Evolutionary conservation across 2,113 vertebrate genomes (phyloP), one percentile per base, ranked within the genome.

Genomic region (Cacatua alba): DNA sequence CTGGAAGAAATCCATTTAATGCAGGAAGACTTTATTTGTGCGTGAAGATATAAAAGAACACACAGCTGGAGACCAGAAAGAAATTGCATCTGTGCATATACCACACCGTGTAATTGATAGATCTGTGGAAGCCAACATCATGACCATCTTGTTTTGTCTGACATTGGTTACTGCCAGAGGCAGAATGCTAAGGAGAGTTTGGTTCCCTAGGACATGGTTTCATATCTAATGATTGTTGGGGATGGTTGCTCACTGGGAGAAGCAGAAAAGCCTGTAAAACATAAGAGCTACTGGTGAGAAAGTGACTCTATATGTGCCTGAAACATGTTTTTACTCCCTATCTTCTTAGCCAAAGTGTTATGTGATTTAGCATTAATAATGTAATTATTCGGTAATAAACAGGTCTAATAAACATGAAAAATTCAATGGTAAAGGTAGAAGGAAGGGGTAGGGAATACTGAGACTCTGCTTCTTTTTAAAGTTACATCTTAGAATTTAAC

Each of bases 381-480:
- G 57, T 35, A 59, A 59, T 24, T 59, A 59, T 81, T 70, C n/a
- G 84, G 55, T 64, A 33, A 29, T 13, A 81, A 77, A 62, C 4
- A n/a, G 11, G 24, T 63, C 53, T 63, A 52, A 75, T 23, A 11
- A 63, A 20, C 8, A 13, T 28, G 25, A 41, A 37, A 62, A 81
- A 86, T 53, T 49, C 15, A 81, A 19, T 23, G 13, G 28, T 59
- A 67, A 81, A 74, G 67, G 4, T 81, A 15, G 46, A 84, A 91
- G 24, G 28, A 6, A 5, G 6, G 7, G 10, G 9, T 6, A 7
- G 6, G 0, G 8, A 53, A 67, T 75, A 53, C 2, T 46, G 21
- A 80, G 48, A 87, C 19, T 33, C 5, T 3, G 1, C 17, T 76
- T 84, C 67, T 13, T 43, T 29, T 71, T 65, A 69, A 82, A 85